Percentiles rank a stretch among this genome's conserved stretches.
These are phyloP conservation scores for Machimus rusticus DNA, from an alignment of 2,888 invertebrate species.

Conservation along the genomic window DNA sequence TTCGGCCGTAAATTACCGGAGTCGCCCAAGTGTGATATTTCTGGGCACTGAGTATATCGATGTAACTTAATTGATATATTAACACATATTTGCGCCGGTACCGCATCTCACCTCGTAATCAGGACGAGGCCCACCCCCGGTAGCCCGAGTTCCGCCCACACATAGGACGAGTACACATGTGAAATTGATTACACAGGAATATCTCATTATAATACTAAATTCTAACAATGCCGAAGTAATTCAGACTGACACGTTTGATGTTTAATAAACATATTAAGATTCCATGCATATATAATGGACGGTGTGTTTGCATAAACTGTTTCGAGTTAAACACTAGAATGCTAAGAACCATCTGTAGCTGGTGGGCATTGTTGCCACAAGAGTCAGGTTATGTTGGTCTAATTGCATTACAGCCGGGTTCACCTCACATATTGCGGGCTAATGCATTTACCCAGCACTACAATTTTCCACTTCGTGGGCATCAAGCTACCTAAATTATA, in stretches of 20 bases:
- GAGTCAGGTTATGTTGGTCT: slow-evolving; percentile 31
- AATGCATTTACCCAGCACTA: slow-evolving; percentile 27
- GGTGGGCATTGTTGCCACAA: neutral
- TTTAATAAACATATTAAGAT: slow-evolving; percentile 50
- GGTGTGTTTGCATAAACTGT: slow-evolving; percentile 49
- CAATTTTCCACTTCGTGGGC: slow-evolving; percentile 23
- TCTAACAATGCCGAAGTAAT: slow-evolving; percentile 47
- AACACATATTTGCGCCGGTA: slow-evolving; percentile 11
- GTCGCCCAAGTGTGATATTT: slow-evolving; percentile 25
- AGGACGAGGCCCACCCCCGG: neutral
- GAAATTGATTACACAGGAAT: slow-evolving; percentile 39
- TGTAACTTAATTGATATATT: slow-evolving; percentile 37
- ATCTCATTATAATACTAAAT: slow-evolving; percentile 46
- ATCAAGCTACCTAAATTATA: neutral
- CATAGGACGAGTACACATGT: slow-evolving; percentile 6
- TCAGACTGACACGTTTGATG: slow-evolving; percentile 50
- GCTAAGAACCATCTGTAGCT: slow-evolving; percentile 23
- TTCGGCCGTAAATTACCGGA: neutral
- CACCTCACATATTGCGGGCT: slow-evolving; percentile 21
- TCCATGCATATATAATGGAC: slow-evolving; percentile 50
- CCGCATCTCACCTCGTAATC: neutral
- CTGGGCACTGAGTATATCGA: neutral
- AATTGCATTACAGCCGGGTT: slow-evolving; percentile 35
- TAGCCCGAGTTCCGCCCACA: neutral
- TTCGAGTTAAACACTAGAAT: slow-evolving; percentile 27